phyloP scores from a whole-genome alignment of 2,888 invertebrate species.

The Argyresthia goedartella region DNA sequence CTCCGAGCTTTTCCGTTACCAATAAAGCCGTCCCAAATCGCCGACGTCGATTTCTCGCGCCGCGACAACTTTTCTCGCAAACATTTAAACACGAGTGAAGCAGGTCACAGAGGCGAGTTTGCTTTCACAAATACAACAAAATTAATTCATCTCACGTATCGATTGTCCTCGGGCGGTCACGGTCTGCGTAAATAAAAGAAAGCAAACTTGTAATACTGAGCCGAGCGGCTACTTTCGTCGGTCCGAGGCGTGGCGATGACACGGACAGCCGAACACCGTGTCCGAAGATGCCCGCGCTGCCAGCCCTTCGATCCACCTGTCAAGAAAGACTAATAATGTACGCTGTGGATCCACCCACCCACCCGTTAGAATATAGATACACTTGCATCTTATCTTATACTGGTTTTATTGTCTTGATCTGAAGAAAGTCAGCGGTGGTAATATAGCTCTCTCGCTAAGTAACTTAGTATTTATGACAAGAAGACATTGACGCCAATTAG shows the following conservation, averaged over 20 bases:
- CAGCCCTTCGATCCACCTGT: background rate
- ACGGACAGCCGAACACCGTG: background rate
- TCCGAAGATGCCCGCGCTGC: background rate
- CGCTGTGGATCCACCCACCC: no score
- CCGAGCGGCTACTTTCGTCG: conserved; percentile 46
- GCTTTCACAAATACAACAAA: conserved; percentile 70
- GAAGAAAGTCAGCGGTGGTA: no score
- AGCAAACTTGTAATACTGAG: conserved; percentile 56
- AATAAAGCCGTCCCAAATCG: conserved; percentile 53
- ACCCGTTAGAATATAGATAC: no score
- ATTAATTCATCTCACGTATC: conserved; percentile 70
- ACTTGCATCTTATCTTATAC: no score
- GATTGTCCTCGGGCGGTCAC: conserved; percentile 63
- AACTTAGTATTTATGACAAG: no score
- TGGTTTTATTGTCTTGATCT: no score
- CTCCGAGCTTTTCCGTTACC: conserved; percentile 34
- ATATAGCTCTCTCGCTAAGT: no score
- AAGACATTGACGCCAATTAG: no score
- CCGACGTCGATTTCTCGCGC: conserved; percentile 51
- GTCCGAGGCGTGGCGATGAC: background rate
- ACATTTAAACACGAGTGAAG: conserved; percentile 49
- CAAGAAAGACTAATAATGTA: no score
- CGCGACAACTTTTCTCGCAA: conserved; percentile 56
- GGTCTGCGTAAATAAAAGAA: conserved; percentile 65
- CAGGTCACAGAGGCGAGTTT: conserved; percentile 62